These are phyloP conservation scores for Leptinotarsa undecemlineata DNA, from an alignment of 1,140 invertebrate species.

Conservation along the genomic window DNA sequence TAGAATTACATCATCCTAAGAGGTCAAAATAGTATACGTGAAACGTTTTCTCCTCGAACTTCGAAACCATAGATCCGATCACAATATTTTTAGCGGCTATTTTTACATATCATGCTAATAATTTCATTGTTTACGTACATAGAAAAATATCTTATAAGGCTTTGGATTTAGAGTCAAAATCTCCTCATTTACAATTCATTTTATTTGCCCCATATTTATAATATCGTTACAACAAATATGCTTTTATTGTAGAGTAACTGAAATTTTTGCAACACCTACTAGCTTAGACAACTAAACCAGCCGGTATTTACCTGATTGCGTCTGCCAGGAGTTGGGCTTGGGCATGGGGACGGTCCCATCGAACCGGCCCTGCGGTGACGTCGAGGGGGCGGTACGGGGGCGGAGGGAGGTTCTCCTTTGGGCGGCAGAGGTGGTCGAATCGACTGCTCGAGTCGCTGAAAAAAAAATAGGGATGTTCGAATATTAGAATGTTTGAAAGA, in stretches of 20 bases:
- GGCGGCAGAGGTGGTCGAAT: conserved; percentile 78
- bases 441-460: conserved; percentile 42
- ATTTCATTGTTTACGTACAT: not conserved
- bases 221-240: not conserved
- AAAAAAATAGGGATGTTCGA: not conserved
- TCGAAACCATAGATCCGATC: too few relatives aligned
- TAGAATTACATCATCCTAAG: too few relatives aligned
- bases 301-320: conserved; percentile 47
- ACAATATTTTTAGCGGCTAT: too few relatives aligned
- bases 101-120: too few relatives aligned
- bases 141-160: conserved; percentile 28
- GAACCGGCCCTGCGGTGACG: conserved; percentile 65
- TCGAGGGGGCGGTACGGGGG: conserved; percentile 83
- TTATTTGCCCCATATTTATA: conserved; percentile 23
- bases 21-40: too few relatives aligned
- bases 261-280: conserved; percentile 12
- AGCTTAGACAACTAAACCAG: conserved; percentile 34
- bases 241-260: not conserved
- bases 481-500: not conserved
- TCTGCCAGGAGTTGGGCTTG: conserved; percentile 50
- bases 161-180: conserved; percentile 35
- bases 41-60: too few relatives aligned
- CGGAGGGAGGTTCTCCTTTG: conserved; percentile 66
- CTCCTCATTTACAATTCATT: conserved; percentile 15
- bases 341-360: conserved; percentile 55